A percentile compares a stretch with the other conserved stretches of the same genome.
Conservation (phyloP, 2,888 invertebrate genomes). For the Andricus curvator region DNA sequence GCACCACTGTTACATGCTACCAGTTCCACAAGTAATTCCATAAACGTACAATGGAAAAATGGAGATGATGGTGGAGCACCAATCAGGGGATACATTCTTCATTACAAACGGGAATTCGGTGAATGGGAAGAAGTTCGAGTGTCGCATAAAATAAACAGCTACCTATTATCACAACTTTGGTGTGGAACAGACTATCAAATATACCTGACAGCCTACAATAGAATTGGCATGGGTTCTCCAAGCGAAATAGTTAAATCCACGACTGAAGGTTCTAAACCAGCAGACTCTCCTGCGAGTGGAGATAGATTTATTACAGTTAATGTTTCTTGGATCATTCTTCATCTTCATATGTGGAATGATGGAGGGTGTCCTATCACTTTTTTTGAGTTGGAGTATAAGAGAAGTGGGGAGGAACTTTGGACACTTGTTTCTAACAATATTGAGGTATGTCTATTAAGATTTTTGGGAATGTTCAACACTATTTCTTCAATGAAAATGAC, state of each 20-base stretch:
- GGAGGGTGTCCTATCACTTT: slow-evolving; percentile 93
- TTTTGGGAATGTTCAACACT: too few relatives aligned
- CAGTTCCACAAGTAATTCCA: slow-evolving; percentile 90
- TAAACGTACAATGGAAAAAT: slow-evolving; percentile 90
- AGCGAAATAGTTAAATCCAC: slow-evolving; percentile 92
- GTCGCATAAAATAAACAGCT: slow-evolving; percentile 88
- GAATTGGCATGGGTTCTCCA: slow-evolving; percentile 92
- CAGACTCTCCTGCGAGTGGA: slow-evolving; percentile 71
- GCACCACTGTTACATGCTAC: slow-evolving; percentile 90
- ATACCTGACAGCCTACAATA: slow-evolving; percentile 93
- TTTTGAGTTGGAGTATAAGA: slow-evolving; percentile 88
- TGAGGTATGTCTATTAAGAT: slow-evolving; percentile 75
- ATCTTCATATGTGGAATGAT: slow-evolving; percentile 93
- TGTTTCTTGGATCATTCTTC: slow-evolving; percentile 91
- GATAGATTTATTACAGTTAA: slow-evolving; percentile 84
- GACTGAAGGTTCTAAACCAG: slow-evolving; percentile 75
- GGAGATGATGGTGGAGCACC: slow-evolving; percentile 87
- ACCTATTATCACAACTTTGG: slow-evolving; percentile 90
- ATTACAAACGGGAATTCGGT: slow-evolving; percentile 93
- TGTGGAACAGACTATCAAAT: slow-evolving; percentile 93
- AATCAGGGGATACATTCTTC: slow-evolving; percentile 88
- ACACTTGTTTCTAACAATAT: slow-evolving; percentile 90
- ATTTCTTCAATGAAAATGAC: too few relatives aligned
- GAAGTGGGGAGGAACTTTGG: slow-evolving; percentile 84
- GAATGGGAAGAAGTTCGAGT: slow-evolving; percentile 96